Percentiles rank a stretch among this genome's conserved stretches.
phyloP scores from a whole-genome alignment of 2,113 vertebrate species.

The Calidris pygmaea region DNA sequence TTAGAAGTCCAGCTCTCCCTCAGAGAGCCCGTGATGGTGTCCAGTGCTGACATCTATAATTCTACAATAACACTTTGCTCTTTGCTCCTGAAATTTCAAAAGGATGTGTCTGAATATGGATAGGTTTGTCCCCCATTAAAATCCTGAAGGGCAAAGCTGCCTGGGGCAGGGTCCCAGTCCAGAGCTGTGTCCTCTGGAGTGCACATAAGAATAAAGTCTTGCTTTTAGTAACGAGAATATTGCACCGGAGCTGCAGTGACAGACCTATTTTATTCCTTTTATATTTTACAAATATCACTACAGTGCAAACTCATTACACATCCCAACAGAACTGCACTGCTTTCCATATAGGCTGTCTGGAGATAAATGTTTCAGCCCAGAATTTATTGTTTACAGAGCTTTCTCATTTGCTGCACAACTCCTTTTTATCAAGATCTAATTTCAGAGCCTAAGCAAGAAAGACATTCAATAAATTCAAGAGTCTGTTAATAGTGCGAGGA shows the following conservation, averaged over 20 bases:
- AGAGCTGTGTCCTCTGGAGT: background rate
- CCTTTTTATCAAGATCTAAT: constrained; percentile 30
- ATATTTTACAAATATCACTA: background rate
- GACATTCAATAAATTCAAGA: constrained; percentile 30
- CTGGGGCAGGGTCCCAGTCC: background rate
- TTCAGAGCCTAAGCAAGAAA: constrained; percentile 7
- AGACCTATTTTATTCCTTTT: background rate
- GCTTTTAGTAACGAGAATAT: background rate
- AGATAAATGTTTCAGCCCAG: constrained; percentile 2
- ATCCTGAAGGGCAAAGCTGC: background rate
- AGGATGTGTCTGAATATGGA: background rate
- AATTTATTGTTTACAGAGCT: constrained; percentile 12
- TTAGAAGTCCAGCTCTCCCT: background rate
- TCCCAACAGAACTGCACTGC: background rate
- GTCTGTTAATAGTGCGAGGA: constrained; percentile 24
- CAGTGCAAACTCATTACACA: background rate
- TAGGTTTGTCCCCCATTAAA: background rate
- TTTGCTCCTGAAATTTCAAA: background rate
- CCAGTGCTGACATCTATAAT: background rate
- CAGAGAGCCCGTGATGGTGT: background rate
- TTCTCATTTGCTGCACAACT: background rate
- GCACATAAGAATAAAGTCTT: background rate
- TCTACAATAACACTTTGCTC: background rate
- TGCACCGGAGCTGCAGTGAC: background rate
- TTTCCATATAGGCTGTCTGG: background rate